Percentiles rank a stretch among this genome's conserved stretches.
phyloP scores from a whole-genome alignment of 2,113 vertebrate species.

The Acanthochromis polyacanthus region DNA sequence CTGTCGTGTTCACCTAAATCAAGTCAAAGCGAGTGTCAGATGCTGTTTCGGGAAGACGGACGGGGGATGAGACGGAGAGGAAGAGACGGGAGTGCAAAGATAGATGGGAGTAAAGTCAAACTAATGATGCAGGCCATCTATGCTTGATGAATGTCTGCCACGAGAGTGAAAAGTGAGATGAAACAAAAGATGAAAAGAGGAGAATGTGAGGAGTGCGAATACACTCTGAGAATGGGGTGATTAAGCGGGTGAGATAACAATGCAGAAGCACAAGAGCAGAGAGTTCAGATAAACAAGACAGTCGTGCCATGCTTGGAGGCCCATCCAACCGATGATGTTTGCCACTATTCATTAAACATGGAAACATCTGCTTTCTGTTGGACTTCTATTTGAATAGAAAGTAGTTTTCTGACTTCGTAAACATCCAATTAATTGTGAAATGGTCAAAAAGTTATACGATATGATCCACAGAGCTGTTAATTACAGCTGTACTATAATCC shows the following conservation, averaged over 20 bases:
- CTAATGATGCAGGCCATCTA: constrained; percentile 53
- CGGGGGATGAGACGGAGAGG: constrained; percentile 7
- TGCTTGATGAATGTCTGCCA: constrained; percentile 62
- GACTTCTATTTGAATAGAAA: not conserved
- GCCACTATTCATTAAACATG: not conserved
- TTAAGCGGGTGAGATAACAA: constrained; percentile 19
- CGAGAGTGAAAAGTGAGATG: constrained; percentile 44
- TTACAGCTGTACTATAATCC: no score
- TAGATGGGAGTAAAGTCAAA: constrained; percentile 39
- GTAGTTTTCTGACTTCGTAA: not conserved
- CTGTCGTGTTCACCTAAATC: constrained; percentile 50
- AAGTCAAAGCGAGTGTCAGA: constrained; percentile 36
- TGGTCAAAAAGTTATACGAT: not conserved
- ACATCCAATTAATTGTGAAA: not conserved
- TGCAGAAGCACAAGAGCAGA: not conserved
- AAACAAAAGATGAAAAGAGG: constrained; percentile 55
- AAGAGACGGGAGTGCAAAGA: constrained; percentile 23
- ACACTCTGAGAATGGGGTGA: constrained; percentile 26
- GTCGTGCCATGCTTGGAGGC: not conserved
- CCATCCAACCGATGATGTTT: not conserved
- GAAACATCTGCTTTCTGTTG: constrained; percentile 28
- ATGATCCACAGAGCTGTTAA: not conserved
- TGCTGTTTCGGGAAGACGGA: not conserved
- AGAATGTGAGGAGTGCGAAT: constrained; percentile 18
- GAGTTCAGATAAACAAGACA: constrained; percentile 26